These are phyloP conservation scores for Euphonia xanthogaster DNA, from an alignment of 2,797 vertebrate genomes.

Conservation along the genomic window DNA sequence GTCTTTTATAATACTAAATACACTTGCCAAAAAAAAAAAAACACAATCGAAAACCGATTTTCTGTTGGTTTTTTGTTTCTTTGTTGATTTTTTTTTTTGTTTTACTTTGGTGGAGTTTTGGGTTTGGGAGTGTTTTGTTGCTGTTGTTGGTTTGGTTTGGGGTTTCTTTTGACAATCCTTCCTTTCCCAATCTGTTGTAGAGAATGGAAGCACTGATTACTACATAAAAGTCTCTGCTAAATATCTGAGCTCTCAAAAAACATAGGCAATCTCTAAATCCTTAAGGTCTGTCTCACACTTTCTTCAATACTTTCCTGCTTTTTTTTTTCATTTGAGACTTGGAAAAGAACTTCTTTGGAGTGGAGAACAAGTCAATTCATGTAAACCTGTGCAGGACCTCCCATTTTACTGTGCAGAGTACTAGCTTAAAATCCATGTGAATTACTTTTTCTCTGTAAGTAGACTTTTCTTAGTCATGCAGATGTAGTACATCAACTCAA, in stretches of 20 bases:
- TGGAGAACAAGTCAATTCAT: neutral
- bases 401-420: neutral
- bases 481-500: neutral
- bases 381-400: neutral
- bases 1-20: neutral
- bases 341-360: neutral
- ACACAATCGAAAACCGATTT: neutral
- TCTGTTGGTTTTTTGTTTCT: neutral
- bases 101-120: neutral
- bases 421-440: neutral
- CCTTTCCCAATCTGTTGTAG: neutral
- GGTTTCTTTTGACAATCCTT: neutral
- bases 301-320: neutral
- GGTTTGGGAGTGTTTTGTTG: rapidly evolving
- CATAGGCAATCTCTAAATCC: neutral
- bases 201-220: neutral
- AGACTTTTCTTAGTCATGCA: neutral
- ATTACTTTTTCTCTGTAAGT: neutral
- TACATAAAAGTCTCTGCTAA: neutral
- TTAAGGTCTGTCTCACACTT: neutral
- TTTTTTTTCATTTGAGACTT: neutral
- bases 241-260: neutral
- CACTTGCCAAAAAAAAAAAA: neutral
- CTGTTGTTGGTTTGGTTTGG: neutral
- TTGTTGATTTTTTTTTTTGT: neutral